Base-by-base conservation (phyloP, 30 jellyfish, hydroid and myxozoan species). In the Chironex yamaguchii region DNA sequence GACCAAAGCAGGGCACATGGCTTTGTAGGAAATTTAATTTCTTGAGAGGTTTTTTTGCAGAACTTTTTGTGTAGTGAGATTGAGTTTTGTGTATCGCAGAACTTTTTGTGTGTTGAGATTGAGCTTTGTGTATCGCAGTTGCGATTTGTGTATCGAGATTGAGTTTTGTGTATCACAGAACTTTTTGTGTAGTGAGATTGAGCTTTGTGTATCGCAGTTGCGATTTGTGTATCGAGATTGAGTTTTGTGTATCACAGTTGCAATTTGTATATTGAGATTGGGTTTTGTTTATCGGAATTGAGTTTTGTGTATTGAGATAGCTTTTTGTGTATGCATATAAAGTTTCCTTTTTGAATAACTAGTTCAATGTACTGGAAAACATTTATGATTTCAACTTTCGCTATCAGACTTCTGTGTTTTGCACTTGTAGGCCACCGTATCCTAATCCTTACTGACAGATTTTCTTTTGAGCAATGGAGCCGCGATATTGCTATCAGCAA, bases 91-190 rank as follows among this genome's bases (percentile, higher is more conserved):
- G n/a, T n/a, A n/a, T n/a, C n/a, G n/a, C n/a, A n/a, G n/a, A n/a
- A n/a, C n/a, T n/a, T n/a, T n/a, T n/a, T n/a, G n/a, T 54, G 21
- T 54, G 23, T 54, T 9, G 71, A 3, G 21, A 54, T 6, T 63
- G 58, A 4, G 77, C 31, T 63, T 63, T 63, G 77, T 63, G 77
- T 63, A 2, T 24, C 31, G 82, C 13, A 32, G 36, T n/a, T n/a
- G 22, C 2, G 25, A 31, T 2, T 2, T 69, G 67, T 69, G 65
- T 70, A 29, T 73, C 86, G 1, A 13, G 86, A 36, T 26, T 6
- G 36, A 73, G 86, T 73, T 73, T 73, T 73, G 86, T 73, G 86
- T 35, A 73, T 73, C n/a, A n/a, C n/a, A n/a, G n/a, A n/a, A n/a
- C n/a, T n/a, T n/a, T n/a, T n/a, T n/a, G n/a, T n/a, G n/a, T n/a